These are phyloP conservation scores for Synergus itoensis DNA, from an alignment of 2,888 invertebrate species.

Conservation along the genomic window DNA sequence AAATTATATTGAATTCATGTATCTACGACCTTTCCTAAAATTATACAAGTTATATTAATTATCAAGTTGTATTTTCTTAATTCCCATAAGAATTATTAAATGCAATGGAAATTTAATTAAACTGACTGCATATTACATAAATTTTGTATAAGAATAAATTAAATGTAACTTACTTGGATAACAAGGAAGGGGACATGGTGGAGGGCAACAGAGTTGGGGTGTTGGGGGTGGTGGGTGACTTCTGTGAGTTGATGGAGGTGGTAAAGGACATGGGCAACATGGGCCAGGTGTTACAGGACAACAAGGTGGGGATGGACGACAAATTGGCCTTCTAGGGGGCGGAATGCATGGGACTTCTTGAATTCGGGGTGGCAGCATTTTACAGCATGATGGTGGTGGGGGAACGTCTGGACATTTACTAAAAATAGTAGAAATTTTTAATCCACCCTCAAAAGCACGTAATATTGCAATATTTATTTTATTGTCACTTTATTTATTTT, in stretches of 20 bases:
- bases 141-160: background rate
- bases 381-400: background rate
- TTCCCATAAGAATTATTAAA: background rate
- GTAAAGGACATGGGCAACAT: constrained; percentile 3
- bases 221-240: background rate
- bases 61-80: background rate
- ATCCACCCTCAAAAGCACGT: too few relatives aligned
- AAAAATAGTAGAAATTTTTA: background rate
- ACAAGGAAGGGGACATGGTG: background rate
- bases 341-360: constrained; percentile 2
- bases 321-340: background rate
- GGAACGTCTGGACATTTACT: background rate
- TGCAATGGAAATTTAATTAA: background rate
- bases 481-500: too few relatives aligned
- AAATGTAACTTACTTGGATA: constrained; percentile 5
- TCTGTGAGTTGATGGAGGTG: background rate
- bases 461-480: too few relatives aligned
- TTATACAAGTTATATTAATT: constrained; percentile 27
- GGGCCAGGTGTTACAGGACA: background rate
- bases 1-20: constrained; percentile 21
- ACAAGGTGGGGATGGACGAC: background rate
- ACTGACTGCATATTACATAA: too few relatives aligned
- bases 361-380: background rate
- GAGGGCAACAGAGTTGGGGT: background rate
- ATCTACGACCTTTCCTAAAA: constrained; percentile 21